phyloP scores from a whole-genome alignment of 2,888 invertebrate genomes.

The Lottia gigantea region DNA sequence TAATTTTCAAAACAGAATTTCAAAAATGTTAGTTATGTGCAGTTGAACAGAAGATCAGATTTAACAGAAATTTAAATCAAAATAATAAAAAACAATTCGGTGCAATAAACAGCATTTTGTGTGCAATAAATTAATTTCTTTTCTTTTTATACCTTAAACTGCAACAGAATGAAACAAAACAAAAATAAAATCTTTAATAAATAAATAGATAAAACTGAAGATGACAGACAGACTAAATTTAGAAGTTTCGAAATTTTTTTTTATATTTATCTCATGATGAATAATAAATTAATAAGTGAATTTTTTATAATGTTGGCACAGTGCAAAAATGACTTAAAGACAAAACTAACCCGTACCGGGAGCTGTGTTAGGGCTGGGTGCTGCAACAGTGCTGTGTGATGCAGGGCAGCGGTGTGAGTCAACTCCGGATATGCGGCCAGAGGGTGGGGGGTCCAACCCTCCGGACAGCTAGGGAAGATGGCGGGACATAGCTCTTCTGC shows the following conservation, averaged over 20 bases:
- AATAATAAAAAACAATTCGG: too few relatives aligned
- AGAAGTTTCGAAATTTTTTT: too few relatives aligned
- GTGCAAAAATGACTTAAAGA: constrained; percentile 33
- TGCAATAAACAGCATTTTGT: too few relatives aligned
- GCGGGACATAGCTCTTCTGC: constrained; percentile 83
- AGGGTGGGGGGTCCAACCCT: constrained; percentile 86
- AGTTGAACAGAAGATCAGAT: not conserved
- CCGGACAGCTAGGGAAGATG: constrained; percentile 94
- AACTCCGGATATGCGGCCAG: constrained; percentile 77
- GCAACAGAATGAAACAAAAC: too few relatives aligned
- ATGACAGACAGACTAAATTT: too few relatives aligned
- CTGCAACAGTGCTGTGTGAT: constrained; percentile 76
- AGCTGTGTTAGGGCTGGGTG: constrained; percentile 97
- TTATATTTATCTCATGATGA: too few relatives aligned
- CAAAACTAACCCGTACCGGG: constrained; percentile 65
- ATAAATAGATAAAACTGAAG: too few relatives aligned
- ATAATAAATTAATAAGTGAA: not conserved
- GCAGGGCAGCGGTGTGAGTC: constrained; percentile 73
- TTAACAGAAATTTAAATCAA: too few relatives aligned
- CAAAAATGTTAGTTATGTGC: constrained; percentile 6
- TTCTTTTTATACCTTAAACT: too few relatives aligned
- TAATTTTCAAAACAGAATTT: not conserved
- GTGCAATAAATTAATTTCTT: too few relatives aligned
- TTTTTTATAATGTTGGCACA: constrained; percentile 23
- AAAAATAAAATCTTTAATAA: too few relatives aligned